Evolutionary conservation across 2,888 invertebrate genomes (phyloP).

Genomic region (Cataglyphis livida): DNA sequence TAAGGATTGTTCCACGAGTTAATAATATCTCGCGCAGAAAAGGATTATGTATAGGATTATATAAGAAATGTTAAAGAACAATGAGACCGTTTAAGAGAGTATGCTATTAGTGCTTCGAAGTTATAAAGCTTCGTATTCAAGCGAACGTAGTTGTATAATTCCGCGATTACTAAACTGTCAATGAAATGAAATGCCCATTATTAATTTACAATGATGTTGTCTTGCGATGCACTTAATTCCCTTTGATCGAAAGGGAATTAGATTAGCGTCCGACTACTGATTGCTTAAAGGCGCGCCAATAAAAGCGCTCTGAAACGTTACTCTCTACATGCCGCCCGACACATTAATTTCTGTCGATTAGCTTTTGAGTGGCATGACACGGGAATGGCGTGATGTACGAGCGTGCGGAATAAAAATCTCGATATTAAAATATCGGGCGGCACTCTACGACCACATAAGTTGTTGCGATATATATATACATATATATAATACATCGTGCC

Average conservation of each 20-base stretch:
- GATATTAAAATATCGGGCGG: conserved; percentile 58
- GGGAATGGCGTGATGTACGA: conserved; percentile 60
- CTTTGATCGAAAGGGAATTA: conserved; percentile 39
- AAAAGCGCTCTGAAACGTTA: conserved; percentile 62
- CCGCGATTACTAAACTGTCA: not conserved
- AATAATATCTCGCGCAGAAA: not conserved
- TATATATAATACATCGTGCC: conserved; percentile 8
- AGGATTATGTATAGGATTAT: not conserved
- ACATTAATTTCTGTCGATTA: conserved; percentile 68
- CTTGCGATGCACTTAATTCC: conserved; percentile 31
- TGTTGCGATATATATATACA: not conserved
- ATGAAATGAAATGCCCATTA: conserved; percentile 21
- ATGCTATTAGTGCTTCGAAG: not conserved
- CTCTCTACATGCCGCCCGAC: conserved; percentile 51
- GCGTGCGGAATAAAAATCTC: conserved; percentile 58
- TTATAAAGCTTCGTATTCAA: not conserved
- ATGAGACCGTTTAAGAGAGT: not conserved
- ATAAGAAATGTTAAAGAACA: not conserved
- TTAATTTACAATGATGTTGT: conserved; percentile 55
- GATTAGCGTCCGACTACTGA: conserved; percentile 33
- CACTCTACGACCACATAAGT: conserved; percentile 28
- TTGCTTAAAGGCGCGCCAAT: conserved; percentile 56
- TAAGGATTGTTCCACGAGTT: not conserved
- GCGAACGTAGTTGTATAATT: not conserved
- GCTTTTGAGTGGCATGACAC: conserved; percentile 65